Conservation (phyloP, 2,888 invertebrate species). For the Tuta absoluta region DNA sequence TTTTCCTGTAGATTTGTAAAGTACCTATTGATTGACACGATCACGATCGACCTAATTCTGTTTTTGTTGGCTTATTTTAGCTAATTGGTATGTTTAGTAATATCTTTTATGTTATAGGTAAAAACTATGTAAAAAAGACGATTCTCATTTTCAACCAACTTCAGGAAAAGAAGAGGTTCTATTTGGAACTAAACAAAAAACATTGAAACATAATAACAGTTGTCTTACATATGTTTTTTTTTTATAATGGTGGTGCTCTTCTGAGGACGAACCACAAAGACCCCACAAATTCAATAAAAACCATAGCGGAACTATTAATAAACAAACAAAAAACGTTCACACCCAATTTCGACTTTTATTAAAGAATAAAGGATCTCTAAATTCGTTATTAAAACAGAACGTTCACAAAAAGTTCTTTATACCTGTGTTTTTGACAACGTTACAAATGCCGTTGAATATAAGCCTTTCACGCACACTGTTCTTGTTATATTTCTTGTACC, state of each 20-base stretch:
- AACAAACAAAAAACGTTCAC: constrained; percentile 63
- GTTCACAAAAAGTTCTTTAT: constrained; percentile 55
- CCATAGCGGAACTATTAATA: constrained; percentile 50
- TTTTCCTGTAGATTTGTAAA: no score
- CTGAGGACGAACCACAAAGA: constrained; percentile 38
- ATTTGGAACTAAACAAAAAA: neutral
- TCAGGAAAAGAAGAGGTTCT: neutral
- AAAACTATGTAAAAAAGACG: neutral
- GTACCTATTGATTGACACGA: no score
- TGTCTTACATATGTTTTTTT: constrained; percentile 1
- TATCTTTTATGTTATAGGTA: neutral
- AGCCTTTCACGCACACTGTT: neutral
- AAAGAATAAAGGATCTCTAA: constrained; percentile 54
- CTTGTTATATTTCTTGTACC: neutral
- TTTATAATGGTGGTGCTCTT: constrained; percentile 34
- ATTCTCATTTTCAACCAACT: no score
- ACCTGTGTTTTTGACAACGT: constrained; percentile 39
- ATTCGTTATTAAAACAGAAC: constrained; percentile 67
- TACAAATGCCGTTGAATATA: constrained; percentile 19
- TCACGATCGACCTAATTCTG: neutral
- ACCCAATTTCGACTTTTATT: constrained; percentile 62
- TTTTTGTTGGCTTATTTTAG: neutral
- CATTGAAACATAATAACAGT: neutral
- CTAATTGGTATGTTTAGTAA: neutral
- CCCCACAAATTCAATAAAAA: constrained; percentile 54